Evolutionary conservation across 2,888 invertebrate species (phyloP).

Genomic region (Oxyscelio sp.): DNA sequence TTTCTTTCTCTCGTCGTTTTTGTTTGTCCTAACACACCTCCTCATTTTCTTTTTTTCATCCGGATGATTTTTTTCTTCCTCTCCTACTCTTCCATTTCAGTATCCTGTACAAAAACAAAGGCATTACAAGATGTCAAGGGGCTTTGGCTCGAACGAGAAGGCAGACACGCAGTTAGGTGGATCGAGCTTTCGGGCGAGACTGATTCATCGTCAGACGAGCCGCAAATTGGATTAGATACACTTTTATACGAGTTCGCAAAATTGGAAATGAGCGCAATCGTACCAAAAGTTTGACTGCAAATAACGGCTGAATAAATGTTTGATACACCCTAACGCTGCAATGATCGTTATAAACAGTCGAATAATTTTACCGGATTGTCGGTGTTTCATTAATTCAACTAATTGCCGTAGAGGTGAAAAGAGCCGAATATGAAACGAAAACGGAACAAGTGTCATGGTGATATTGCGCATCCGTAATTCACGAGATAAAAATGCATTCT

Average conservation of each 20-base stretch:
- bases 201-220: constrained; percentile 15
- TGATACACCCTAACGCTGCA: background rate
- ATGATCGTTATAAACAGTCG: constrained; percentile 11
- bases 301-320: constrained; percentile 21
- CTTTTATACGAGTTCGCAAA: constrained; percentile 39
- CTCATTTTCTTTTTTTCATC: background rate
- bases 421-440: too few relatives aligned
- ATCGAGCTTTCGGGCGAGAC: constrained; percentile 25
- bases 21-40: constrained; percentile 10
- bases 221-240: constrained; percentile 45
- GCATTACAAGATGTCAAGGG: constrained; percentile 40
- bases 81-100: too few relatives aligned
- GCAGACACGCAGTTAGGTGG: constrained; percentile 24
- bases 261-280: constrained; percentile 37
- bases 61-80: background rate
- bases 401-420: too few relatives aligned
- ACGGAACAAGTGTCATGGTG: background rate
- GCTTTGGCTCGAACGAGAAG: constrained; percentile 5
- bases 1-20: constrained; percentile 8
- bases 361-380: background rate
- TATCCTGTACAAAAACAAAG: constrained; percentile 36
- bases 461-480: constrained; percentile 22
- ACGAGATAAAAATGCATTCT: constrained; percentile 33
- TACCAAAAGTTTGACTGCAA: background rate
- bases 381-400: background rate